Evolutionary conservation across 2,888 invertebrate genomes (phyloP), one percentile per base, ranked within the genome.

Genomic region (Erebia aethiops): DNA sequence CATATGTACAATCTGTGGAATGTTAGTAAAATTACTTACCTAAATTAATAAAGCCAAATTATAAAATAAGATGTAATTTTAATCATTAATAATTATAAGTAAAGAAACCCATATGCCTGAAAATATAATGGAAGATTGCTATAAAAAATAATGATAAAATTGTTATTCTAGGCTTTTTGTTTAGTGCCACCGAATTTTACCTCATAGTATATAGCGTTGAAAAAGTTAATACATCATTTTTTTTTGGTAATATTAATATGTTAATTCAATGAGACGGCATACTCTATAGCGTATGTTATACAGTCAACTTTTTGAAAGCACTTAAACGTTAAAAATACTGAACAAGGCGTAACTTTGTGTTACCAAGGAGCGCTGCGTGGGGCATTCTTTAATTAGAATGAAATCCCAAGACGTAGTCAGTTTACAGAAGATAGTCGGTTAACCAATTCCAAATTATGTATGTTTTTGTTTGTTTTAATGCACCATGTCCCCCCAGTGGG

Each of bases 1-100:
- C 88, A 77, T 92, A 87, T 77, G 77, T 85, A 75, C 89, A 88
- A 73, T 88, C 90, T 60, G 88, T 92, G 76, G 88, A 91, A 79
- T 92, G 91, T 80, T 91, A 71, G 52, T 70, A 61, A 76, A 66
- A 77, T 79, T 79, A 52, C 9, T 60, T 35, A 58, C 2, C 18
- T 16, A 8, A 21, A 16, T 18, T 54, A 14, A 60, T 60, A 43
- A 60, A 75, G 64, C 73, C 68, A 76, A 73, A 76, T 62, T 58
- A 51, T 58, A 54, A 46, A 61, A 49, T 71, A 52, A 60, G 14
- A 67, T 18, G 5, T 51, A 21, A 56, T 52, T 52, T 52, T 57
- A 57, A 21, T 57, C 14, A 26, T 21, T 13, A 51, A 21, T 41
- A 13, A 7, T 60, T 5, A 14, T 54, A 49, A 13, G 51, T 67